Evolutionary conservation across 2,113 vertebrate species (phyloP), one percentile per base, ranked within the genome.

Genomic region (Anoura caudifer): DNA sequence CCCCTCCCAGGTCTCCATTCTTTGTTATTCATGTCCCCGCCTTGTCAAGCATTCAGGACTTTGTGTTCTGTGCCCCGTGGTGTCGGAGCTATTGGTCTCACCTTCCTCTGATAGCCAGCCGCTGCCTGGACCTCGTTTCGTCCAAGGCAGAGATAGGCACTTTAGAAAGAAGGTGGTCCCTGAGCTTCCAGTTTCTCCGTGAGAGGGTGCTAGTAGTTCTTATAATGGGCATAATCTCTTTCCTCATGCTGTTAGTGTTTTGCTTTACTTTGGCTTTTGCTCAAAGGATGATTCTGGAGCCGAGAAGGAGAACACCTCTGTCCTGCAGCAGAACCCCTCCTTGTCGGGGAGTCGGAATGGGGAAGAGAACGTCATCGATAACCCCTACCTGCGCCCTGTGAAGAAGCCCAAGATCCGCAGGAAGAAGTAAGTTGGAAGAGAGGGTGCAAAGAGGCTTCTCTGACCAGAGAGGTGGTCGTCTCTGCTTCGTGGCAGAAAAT

Each of bases 381-480:
- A 99, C 52, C 99, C 99, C 12, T 99, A 99, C 67, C 99, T 99
- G n/a, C 97, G 99, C 4, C 99, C 99, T 0, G 99, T 99, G 79
- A 99, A 99, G 97, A 99, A 99, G 86, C 99, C 99, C 97, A 99
- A 99, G 99, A 99, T 99, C 89, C 99, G 99, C 95, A 98, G 99
- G 98, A 99, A 99, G 99, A 99, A 99, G 98, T 99, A 98, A 99
- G 94, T 52, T 67, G 69, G 82, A 81, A 72, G 65, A 90, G 12
- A 26, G 83, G 85, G 79, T 36, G 63, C 90, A 2, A 45, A 56
- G 65, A 41, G 38, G 28, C 63, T 10, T 36, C 65, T 72, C 59
- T 14, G 43, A 69, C 52, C 65, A 16, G 10, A 67, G 0, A 80
- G 41, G 75, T 67, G 31, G 67, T 56, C 79, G 28, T 26, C 59